Evolutionary conservation across 1,140 invertebrate species (phyloP).

Genomic region (Drosophila auraria): DNA sequence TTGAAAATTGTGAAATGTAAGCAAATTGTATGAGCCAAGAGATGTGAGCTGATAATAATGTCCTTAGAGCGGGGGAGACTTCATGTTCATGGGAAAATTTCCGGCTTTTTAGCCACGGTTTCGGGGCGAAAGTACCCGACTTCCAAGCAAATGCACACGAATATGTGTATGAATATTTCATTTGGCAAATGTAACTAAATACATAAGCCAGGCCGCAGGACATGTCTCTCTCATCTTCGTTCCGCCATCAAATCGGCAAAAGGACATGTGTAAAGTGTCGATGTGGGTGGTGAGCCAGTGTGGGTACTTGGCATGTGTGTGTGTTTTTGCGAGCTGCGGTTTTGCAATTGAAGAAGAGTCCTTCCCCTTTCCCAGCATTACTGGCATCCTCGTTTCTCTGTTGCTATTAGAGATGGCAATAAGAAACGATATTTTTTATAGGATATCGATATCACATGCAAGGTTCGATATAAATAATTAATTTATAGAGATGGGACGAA

Average conservation of each 20-base stretch:
- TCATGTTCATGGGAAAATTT: slow-evolving; percentile 52
- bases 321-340: slow-evolving; percentile 49
- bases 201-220: slow-evolving; percentile 54
- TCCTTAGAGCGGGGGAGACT: slow-evolving; percentile 2
- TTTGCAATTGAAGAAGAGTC: slow-evolving; percentile 70
- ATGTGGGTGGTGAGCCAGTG: slow-evolving; percentile 34
- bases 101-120: slow-evolving; percentile 44
- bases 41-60: slow-evolving; percentile 31
- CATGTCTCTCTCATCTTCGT: slow-evolving; percentile 52
- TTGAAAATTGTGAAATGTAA: slow-evolving; percentile 70
- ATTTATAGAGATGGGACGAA: neutral
- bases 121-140: slow-evolving; percentile 46
- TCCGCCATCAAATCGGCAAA: slow-evolving; percentile 57
- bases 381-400: neutral
- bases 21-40: slow-evolving; percentile 56
- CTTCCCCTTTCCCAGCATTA: neutral
- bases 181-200: slow-evolving; percentile 76
- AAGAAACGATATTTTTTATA: neutral
- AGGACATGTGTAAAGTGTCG: slow-evolving; percentile 75
- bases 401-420: neutral
- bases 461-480: neutral
- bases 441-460: no score
- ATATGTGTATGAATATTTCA: slow-evolving; percentile 76
- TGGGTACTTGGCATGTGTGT: slow-evolving; percentile 17
- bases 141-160: slow-evolving; percentile 70